A percentile compares a stretch with the other conserved stretches of the same genome.
Conservation (phyloP, 2,797 vertebrate genomes). For the Podarcis lilfordi region DNA sequence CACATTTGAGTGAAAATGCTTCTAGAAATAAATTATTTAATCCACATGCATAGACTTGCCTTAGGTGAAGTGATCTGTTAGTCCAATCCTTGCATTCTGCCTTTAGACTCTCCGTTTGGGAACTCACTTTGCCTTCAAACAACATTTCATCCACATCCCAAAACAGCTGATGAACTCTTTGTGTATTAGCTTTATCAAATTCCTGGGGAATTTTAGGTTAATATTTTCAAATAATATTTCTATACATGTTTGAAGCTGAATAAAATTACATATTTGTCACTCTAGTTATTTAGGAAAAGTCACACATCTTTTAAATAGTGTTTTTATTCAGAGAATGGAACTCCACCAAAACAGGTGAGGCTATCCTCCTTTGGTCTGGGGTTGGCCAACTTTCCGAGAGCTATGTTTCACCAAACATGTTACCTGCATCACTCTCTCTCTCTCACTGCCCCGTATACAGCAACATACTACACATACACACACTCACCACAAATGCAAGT, state of each 20-base stretch:
- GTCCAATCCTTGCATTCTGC: conserved; percentile 85
- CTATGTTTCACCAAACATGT: too few species aligned
- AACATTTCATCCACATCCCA: conserved; percentile 86
- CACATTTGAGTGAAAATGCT: conserved; percentile 17
- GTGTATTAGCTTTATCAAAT: conserved; percentile 82
- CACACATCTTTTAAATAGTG: not conserved
- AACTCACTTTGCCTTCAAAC: conserved; percentile 83
- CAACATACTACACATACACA: too few species aligned
- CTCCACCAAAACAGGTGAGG: not conserved
- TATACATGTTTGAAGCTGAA: not conserved
- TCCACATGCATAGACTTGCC: conserved; percentile 68
- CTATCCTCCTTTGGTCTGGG: not conserved
- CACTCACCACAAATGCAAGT: too few species aligned
- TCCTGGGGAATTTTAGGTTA: conserved; percentile 74
- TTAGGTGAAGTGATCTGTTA: conserved; percentile 81
- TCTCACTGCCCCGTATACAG: too few species aligned
- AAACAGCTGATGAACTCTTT: conserved; percentile 82
- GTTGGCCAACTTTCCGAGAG: not conserved
- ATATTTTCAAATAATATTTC: conserved; percentile 17
- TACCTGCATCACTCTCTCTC: too few species aligned
- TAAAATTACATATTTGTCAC: not conserved
- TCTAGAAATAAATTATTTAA: conserved; percentile 13
- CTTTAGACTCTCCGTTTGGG: conserved; percentile 77
- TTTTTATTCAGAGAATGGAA: not conserved
- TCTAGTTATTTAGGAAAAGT: not conserved